These are phyloP conservation scores for Sturnira hondurensis DNA, from an alignment of 2,113 vertebrate species.

Conservation along the genomic window DNA sequence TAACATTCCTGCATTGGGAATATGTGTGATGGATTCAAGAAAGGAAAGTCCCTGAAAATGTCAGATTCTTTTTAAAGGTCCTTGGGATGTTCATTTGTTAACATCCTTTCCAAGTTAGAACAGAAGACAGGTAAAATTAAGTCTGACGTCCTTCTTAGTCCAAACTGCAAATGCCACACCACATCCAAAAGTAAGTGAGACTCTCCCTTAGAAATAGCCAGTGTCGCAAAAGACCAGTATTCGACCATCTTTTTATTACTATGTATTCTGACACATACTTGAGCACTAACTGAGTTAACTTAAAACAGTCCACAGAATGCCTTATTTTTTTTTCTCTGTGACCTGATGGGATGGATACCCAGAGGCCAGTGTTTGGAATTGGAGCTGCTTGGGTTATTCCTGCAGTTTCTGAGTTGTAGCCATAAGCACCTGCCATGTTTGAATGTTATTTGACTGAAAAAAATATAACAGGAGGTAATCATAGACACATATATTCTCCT, in stretches of 20 bases:
- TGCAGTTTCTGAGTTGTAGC: background rate
- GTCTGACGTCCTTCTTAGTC: background rate
- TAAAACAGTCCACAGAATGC: background rate
- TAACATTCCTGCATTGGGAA: background rate
- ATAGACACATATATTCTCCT: background rate
- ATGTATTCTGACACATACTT: background rate
- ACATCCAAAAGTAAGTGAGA: background rate
- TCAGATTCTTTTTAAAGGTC: constrained; percentile 2
- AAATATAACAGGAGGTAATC: background rate
- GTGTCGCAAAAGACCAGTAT: background rate
- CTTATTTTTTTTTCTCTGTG: background rate
- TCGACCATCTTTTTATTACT: background rate
- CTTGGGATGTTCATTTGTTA: background rate
- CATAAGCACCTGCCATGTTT: background rate
- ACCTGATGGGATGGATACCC: background rate
- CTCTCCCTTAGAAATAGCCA: background rate
- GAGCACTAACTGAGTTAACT: background rate
- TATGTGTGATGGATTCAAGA: background rate
- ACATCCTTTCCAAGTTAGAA: background rate
- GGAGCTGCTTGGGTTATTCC: background rate
- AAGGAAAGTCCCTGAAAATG: background rate
- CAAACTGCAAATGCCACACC: background rate
- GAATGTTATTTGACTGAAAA: constrained; percentile 31
- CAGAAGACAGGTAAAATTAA: background rate
- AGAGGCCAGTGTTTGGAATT: background rate